Evolutionary conservation across 2,888 invertebrate species (phyloP).

Genomic region (Lithophane socia): DNA sequence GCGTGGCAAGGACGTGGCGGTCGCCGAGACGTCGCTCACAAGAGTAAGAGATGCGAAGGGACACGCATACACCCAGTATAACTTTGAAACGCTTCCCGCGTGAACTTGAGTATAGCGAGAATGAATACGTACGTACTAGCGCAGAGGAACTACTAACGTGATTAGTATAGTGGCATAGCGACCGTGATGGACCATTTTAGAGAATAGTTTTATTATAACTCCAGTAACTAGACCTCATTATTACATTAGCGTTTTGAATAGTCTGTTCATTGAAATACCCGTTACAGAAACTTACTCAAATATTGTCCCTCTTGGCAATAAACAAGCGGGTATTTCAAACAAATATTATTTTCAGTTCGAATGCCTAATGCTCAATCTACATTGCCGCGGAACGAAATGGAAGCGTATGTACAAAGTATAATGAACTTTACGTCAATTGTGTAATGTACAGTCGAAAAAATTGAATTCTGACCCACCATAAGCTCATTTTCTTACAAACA

Average conservation of each 20-base stretch:
- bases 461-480: too few species aligned
- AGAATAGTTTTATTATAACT: conserved; percentile 18
- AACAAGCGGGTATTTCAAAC: conserved; percentile 36
- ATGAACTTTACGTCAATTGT: not conserved
- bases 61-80: conserved; percentile 79
- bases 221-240: conserved; percentile 41
- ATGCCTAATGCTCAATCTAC: not conserved
- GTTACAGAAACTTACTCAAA: not conserved
- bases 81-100: conserved; percentile 81
- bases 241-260: conserved; percentile 30
- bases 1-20: conserved; percentile 92
- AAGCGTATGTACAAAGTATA: too few species aligned
- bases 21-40: conserved; percentile 95
- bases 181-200: conserved; percentile 40
- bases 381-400: not conserved
- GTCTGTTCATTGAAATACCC: conserved; percentile 25
- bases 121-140: conserved; percentile 63
- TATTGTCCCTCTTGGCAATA: not conserved
- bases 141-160: not conserved
- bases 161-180: conserved; percentile 53
- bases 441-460: too few species aligned
- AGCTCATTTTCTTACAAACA: too few species aligned
- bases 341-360: conserved; percentile 5
- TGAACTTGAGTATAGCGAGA: conserved; percentile 72
- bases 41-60: conserved; percentile 92